Base-by-base conservation (phyloP, 1,140 invertebrate species). In the Dryas iulia region DNA sequence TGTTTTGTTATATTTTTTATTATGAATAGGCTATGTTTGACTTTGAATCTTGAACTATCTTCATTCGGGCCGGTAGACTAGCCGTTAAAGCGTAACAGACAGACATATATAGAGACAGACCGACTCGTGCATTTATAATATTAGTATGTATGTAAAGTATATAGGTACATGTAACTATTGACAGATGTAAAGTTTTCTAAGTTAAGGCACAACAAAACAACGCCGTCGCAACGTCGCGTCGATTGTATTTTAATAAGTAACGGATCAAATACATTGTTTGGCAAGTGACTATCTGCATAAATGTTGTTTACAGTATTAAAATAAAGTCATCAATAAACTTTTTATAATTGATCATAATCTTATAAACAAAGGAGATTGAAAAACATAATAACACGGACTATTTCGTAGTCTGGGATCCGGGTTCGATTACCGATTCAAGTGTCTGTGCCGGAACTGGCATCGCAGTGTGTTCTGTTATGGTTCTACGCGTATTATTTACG, bases 341-440 rank as follows among this genome's bases (percentile, higher is more conserved):
- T 62, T 68, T 39, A 33, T 66, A 62, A 58, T 65, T 39, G 69
- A 71, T 71, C 56, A 52, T 62, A 61, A 71, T 71, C 63, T 66
- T 56, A 54, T 71, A 66, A 66, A 71, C 69, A 71, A 71, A 65
- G 58, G 69, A 60, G 63, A 62, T 58, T 58, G 63, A 66, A 65
- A 63, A 68, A 58, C 14, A 39, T 54, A 61, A 69, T 58, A 65
- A 61, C 56, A 59, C 33, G 25, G 39, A 66, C 30, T 62, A 74
- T 71, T 69, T 62, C 12, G 14, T 60, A 66, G 52, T 25, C 12
- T 39, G 59, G 58, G 52, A 77, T 80, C 78, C 78, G 78, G 78
- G 78, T 80, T 80, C 78, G 74, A 71, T 74, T 73, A 69, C 73
- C 71, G 76, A 64, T 62, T 73, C 58, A 72, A 75, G 65, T 76